phyloP scores from a whole-genome alignment of 2,888 invertebrate species.

The Diachrysia chrysitis region DNA sequence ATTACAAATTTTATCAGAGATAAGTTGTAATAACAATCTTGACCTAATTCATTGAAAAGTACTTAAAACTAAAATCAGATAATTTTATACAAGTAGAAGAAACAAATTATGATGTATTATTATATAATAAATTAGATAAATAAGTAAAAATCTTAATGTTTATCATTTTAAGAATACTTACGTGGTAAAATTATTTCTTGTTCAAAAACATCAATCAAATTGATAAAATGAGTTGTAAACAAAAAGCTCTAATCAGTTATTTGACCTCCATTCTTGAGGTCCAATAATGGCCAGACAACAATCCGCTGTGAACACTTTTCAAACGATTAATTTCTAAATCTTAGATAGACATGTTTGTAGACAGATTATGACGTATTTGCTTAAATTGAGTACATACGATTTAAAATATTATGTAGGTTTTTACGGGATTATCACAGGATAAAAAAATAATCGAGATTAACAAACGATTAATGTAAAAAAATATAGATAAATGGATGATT shows the following conservation, averaged over 20 bases:
- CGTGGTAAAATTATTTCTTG: background rate
- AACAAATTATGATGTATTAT: background rate
- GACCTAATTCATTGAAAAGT: background rate
- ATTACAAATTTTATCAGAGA: background rate
- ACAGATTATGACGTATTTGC: background rate
- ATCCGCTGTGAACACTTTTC: background rate
- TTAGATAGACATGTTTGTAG: background rate
- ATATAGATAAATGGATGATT: conserved; percentile 43
- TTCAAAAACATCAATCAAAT: background rate
- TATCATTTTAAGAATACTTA: background rate
- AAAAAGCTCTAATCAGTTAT: background rate
- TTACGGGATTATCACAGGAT: conserved; percentile 55
- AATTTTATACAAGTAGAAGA: background rate
- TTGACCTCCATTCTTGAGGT: background rate
- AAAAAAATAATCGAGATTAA: conserved; percentile 46
- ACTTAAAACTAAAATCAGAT: background rate
- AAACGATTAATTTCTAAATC: conserved; percentile 1
- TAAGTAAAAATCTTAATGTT: background rate
- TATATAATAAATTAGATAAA: background rate
- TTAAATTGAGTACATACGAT: background rate
- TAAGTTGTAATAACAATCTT: background rate
- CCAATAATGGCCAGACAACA: background rate
- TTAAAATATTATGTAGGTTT: conserved; percentile 20
- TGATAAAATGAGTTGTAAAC: conserved; percentile 4
- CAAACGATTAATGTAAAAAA: conserved; percentile 43